phyloP scores from a whole-genome alignment of 2,888 invertebrate genomes.

The Calameuta pallipes region DNA sequence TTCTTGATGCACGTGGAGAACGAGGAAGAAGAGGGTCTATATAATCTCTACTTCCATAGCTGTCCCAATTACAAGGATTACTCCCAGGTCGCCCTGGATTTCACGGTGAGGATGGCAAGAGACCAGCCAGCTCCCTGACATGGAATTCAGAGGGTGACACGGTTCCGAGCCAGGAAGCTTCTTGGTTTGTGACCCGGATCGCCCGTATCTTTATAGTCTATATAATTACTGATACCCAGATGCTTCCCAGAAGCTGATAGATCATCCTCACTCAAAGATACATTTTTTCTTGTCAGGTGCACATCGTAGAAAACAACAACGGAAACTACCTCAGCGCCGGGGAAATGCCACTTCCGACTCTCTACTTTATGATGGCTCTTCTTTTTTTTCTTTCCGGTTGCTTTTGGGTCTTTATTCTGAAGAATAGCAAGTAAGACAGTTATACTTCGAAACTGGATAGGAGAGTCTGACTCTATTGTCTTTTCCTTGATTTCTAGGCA shows the following conservation, averaged over 20 bases:
- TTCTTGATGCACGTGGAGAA: slow-evolving; percentile 83
- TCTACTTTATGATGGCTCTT: slow-evolving; percentile 92
- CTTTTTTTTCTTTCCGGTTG: slow-evolving; percentile 90
- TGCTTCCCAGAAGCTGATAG: too few species aligned
- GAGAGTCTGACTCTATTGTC: not conserved
- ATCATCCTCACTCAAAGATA: too few species aligned
- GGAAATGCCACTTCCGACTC: slow-evolving; percentile 92
- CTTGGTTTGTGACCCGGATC: too few species aligned
- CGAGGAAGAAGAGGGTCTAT: slow-evolving; percentile 87
- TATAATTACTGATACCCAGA: too few species aligned
- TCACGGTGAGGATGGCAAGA: slow-evolving; percentile 71
- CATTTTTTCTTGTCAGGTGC: slow-evolving; percentile 71
- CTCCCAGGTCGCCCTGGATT: slow-evolving; percentile 72
- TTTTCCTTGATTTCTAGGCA: slow-evolving; percentile 68
- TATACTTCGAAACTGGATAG: too few species aligned
- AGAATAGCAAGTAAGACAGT: slow-evolving; percentile 75
- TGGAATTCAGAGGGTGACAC: too few species aligned
- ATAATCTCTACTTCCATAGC: slow-evolving; percentile 95
- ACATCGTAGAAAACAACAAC: slow-evolving; percentile 87
- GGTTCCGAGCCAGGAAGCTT: too few species aligned
- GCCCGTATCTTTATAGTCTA: too few species aligned
- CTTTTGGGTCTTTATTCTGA: slow-evolving; percentile 91
- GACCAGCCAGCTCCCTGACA: too few species aligned
- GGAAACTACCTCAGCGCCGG: slow-evolving; percentile 94
- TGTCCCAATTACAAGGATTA: slow-evolving; percentile 78